phyloP scores from a whole-genome alignment of 1,140 invertebrate species.

The Drosophila burlai region DNA sequence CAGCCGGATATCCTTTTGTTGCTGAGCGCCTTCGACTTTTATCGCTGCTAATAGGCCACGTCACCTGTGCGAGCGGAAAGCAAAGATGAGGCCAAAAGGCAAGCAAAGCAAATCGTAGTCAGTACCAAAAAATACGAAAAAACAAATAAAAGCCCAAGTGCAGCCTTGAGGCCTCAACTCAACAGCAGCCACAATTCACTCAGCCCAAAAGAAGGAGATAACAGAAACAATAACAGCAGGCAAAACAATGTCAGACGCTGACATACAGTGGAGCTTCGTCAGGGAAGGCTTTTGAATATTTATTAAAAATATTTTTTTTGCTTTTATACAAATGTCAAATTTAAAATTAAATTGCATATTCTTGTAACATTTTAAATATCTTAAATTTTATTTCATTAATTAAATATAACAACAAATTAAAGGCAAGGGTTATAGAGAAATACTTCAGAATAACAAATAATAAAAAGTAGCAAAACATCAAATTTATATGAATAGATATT shows the following conservation, averaged over 20 bases:
- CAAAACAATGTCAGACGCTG: neutral
- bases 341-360: too few species aligned
- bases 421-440: too few species aligned
- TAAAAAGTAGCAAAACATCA: too few species aligned
- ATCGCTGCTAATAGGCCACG: slow-evolving; percentile 74
- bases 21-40: slow-evolving; percentile 72
- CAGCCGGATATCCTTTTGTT: slow-evolving; percentile 77
- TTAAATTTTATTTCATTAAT: too few species aligned
- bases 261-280: neutral
- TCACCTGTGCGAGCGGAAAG: slow-evolving; percentile 53
- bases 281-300: too few species aligned
- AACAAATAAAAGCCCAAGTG: slow-evolving; percentile 35
- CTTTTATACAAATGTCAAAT: too few species aligned
- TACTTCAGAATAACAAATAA: too few species aligned
- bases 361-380: too few species aligned
- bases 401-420: too few species aligned
- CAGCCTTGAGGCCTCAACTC: slow-evolving; percentile 39
- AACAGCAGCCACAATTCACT: slow-evolving; percentile 30
- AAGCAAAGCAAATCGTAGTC: slow-evolving; percentile 6
- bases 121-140: slow-evolving; percentile 1
- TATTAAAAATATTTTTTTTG: too few species aligned
- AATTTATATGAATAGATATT: too few species aligned
- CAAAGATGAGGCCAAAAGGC: slow-evolving; percentile 46
- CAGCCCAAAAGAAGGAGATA: slow-evolving; percentile 18
- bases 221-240: slow-evolving; percentile 22